Evolutionary conservation across 2,113 vertebrate species (phyloP).

Genomic region (Chaenogobius annularis): DNA sequence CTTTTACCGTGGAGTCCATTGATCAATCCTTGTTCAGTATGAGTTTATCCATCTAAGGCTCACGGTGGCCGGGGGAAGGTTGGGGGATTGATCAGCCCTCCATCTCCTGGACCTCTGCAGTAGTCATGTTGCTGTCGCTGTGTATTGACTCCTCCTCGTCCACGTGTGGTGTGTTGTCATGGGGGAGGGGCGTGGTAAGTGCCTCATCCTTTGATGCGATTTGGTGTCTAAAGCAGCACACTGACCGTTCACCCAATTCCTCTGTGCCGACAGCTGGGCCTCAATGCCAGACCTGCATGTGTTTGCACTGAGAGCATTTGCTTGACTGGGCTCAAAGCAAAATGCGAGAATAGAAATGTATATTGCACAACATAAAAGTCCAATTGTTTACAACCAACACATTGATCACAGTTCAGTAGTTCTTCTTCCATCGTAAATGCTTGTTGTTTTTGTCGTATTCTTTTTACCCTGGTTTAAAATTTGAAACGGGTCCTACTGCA

Average conservation of each 20-base stretch:
- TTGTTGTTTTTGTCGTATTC: background rate
- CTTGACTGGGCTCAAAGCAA: slow-evolving; percentile 7
- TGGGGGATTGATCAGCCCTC: background rate
- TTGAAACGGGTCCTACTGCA: no score
- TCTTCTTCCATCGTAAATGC: background rate
- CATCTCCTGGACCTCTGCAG: background rate
- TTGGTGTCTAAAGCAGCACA: slow-evolving; percentile 57
- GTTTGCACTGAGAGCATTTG: slow-evolving; percentile 1
- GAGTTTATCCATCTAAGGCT: background rate
- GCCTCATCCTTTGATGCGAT: slow-evolving; percentile 67
- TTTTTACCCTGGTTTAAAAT: no score
- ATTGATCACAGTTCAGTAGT: background rate
- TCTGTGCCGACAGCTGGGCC: slow-evolving; percentile 43
- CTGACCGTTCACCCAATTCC: slow-evolving; percentile 67
- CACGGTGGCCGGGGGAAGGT: background rate
- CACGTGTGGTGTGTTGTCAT: slow-evolving; percentile 1
- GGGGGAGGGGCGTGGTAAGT: slow-evolving; percentile 21
- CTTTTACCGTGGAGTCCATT: no score
- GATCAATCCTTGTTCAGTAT: background rate
- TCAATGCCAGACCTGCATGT: slow-evolving; percentile 12
- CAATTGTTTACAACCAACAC: background rate
- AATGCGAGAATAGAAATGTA: slow-evolving; percentile 1
- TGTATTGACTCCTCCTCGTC: background rate
- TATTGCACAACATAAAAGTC: background rate
- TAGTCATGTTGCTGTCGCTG: background rate